Evolutionary conservation across 2,113 vertebrate genomes (phyloP).

Genomic region (Mellivora capensis): DNA sequence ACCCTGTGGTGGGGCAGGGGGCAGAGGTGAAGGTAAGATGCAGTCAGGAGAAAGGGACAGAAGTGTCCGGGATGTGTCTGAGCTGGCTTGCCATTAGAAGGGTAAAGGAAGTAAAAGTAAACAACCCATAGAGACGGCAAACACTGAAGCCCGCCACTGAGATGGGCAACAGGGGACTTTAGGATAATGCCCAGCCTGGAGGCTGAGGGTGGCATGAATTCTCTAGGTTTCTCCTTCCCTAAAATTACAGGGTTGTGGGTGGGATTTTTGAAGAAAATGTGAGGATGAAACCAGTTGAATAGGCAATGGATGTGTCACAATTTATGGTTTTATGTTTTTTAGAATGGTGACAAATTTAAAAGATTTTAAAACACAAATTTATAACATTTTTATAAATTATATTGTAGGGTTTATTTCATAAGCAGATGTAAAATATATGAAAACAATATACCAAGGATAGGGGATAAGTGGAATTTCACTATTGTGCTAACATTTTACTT

Average conservation of each 20-base stretch:
- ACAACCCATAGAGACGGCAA: not conserved
- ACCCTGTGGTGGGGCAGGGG: fast-evolving
- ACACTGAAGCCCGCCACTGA: not conserved
- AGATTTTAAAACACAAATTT: not conserved
- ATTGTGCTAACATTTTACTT: not conserved
- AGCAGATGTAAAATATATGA: not conserved
- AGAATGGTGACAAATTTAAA: not conserved
- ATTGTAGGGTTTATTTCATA: not conserved
- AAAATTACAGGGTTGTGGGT: not conserved
- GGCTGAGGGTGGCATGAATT: not conserved
- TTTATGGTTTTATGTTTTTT: not conserved
- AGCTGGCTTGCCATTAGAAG: not conserved
- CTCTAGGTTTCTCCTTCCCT: not conserved
- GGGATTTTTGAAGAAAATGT: not conserved
- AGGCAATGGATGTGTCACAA: not conserved
- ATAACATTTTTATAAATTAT: not conserved
- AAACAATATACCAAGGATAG: not conserved
- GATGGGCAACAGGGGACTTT: not conserved
- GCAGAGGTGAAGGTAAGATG: not conserved
- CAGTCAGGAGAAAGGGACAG: too few species aligned
- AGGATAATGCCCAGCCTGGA: not conserved
- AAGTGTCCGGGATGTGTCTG: not conserved
- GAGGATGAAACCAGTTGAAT: not conserved
- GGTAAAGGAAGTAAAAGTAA: not conserved
- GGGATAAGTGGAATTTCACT: not conserved